A percentile compares a stretch with the other conserved stretches of the same genome.
phyloP scores from a whole-genome alignment of 2,888 invertebrate species.

The Saturnia japonica region DNA sequence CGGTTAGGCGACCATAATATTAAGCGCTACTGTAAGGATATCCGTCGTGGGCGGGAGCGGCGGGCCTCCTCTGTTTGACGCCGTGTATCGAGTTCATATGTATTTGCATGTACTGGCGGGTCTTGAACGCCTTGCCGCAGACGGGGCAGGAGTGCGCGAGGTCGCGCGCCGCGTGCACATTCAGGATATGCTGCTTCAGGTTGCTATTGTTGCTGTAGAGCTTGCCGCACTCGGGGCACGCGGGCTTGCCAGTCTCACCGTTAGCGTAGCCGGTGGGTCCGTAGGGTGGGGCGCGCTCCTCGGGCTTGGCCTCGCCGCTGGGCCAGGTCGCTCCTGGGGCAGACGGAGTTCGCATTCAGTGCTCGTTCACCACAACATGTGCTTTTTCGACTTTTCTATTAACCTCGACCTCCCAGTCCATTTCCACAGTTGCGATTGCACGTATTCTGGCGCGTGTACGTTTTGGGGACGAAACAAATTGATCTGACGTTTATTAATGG shows the following conservation, averaged over 20 bases:
- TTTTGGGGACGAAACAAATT: constrained; percentile 40
- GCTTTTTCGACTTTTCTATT: constrained; percentile 25
- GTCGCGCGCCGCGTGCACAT: constrained; percentile 84
- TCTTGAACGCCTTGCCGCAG: constrained; percentile 86
- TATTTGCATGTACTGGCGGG: constrained; percentile 87
- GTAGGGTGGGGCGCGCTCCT: constrained; percentile 40
- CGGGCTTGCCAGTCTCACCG: constrained; percentile 79
- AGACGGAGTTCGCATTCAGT: constrained; percentile 74
- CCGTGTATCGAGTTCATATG: constrained; percentile 86
- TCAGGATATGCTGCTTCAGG: constrained; percentile 86
- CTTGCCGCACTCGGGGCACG: constrained; percentile 86
- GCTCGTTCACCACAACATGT: constrained; percentile 43
- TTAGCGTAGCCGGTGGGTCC: constrained; percentile 50
- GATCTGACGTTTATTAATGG: constrained; percentile 41
- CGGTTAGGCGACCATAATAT: constrained; percentile 69
- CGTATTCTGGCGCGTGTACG: constrained; percentile 16
- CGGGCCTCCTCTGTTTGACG: constrained; percentile 82
- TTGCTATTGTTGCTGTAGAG: constrained; percentile 86
- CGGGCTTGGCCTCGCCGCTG: constrained; percentile 43
- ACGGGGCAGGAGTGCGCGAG: constrained; percentile 84
- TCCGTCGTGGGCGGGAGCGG: constrained; percentile 60
- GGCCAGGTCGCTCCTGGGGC: constrained; percentile 77
- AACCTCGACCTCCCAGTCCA: constrained; percentile 23
- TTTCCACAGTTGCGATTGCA: constrained; percentile 17
- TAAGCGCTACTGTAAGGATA: constrained; percentile 74